Conservation (phyloP, 2,797 vertebrate species). For the Pipistrellus pygmaeus region DNA sequence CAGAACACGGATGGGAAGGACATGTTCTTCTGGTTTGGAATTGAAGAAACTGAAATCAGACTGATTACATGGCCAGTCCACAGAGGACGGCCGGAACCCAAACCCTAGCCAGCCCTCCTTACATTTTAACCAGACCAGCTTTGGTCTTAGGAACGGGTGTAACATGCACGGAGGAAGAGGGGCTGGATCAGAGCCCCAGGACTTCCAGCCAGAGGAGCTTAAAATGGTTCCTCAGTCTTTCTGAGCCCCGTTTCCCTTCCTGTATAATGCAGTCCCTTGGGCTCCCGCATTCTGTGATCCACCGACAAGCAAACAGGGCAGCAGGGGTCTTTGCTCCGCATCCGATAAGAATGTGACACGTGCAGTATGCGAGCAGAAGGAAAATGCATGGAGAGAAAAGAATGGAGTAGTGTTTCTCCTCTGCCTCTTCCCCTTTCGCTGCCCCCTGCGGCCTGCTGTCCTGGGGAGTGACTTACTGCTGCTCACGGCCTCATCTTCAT, state of each 20-base stretch:
- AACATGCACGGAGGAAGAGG: too few species aligned
- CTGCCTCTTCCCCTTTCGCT: not conserved
- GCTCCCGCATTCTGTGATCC: not conserved
- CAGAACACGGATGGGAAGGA: not conserved
- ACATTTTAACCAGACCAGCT: not conserved
- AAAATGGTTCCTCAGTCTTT: not conserved
- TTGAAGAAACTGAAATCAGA: not conserved
- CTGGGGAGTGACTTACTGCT: not conserved
- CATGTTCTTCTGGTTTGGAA: not conserved
- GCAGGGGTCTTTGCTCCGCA: not conserved
- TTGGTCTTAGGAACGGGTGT: not conserved
- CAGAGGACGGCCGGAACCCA: not conserved
- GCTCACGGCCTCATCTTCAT: not conserved
- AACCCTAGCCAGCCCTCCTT: not conserved
- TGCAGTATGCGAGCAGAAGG: not conserved
- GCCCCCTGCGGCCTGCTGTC: not conserved
- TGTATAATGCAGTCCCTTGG: not conserved
- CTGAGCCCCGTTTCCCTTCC: slow-evolving; percentile 19
- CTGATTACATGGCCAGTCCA: not conserved
- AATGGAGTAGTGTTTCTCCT: not conserved
- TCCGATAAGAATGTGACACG: not conserved
- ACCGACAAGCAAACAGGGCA: not conserved
- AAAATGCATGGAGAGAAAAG: not conserved
- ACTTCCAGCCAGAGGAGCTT: not conserved
- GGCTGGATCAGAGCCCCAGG: not conserved